phyloP scores from a whole-genome alignment of 2,888 invertebrate genomes.

The Cephus sareptanus region DNA sequence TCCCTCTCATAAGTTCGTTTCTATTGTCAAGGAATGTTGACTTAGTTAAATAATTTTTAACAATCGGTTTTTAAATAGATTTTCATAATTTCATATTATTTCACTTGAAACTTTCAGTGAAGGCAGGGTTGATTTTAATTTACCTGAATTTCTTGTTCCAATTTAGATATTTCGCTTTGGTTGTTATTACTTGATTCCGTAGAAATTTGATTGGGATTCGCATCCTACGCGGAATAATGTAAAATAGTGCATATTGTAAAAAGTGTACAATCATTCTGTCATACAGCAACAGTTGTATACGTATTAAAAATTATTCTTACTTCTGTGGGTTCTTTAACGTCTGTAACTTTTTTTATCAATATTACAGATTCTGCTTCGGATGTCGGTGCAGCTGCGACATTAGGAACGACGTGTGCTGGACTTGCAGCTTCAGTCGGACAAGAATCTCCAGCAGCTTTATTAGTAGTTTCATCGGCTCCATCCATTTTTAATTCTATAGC shows the following conservation, averaged over 20 bases:
- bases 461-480: conserved; percentile 23
- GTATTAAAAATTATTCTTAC: background rate
- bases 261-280: background rate
- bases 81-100: background rate
- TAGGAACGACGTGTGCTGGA: conserved; percentile 6
- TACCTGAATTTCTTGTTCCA: conserved; percentile 45
- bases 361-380: conserved; percentile 9
- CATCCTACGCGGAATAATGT: background rate
- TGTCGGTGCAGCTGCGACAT: conserved; percentile 11
- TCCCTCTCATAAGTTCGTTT: conserved; percentile 50
- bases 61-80: background rate
- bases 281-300: background rate
- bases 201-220: background rate
- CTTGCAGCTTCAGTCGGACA: conserved; percentile 25
- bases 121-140: background rate
- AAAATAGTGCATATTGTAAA: background rate
- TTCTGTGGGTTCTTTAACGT: background rate
- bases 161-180: conserved; percentile 20
- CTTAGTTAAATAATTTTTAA: background rate
- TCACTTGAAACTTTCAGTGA: background rate
- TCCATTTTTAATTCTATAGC: conserved; percentile 36
- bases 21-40: conserved; percentile 30
- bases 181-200: conserved; percentile 12
- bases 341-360: background rate
- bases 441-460: conserved; percentile 37